A percentile compares a stretch with the other conserved stretches of the same genome.
Conservation (phyloP, 37 sponge, comb jelly and placozoan genomes). For the Axinella damicornis region DNA sequence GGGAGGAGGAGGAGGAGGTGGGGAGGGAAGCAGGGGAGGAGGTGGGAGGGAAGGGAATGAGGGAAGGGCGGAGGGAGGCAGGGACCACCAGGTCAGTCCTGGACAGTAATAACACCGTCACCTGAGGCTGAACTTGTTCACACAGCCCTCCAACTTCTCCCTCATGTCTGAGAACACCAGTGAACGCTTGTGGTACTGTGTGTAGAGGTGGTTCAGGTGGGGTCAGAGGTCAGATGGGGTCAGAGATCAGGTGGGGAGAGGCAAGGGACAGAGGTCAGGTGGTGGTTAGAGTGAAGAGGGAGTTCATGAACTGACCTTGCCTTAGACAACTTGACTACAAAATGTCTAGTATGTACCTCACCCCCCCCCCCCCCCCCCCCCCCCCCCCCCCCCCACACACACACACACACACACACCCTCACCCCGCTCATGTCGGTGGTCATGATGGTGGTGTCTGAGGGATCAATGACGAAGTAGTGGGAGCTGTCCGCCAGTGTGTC, state of each 20-base stretch:
- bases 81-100: no score
- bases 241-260: no score
- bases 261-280: no score
- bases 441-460: slow-evolving; percentile 45
- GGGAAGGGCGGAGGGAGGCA: neutral
- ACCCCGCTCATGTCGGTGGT: slow-evolving; percentile 29
- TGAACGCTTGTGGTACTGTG: slow-evolving; percentile 7
- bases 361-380: no score
- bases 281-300: no score
- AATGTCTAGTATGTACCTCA: no score
- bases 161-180: slow-evolving; percentile 57
- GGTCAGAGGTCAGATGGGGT: no score
- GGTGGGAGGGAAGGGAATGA: neutral
- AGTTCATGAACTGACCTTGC: no score
- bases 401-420: no score
- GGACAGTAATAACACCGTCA: neutral
- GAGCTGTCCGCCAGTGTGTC: slow-evolving; percentile 46
- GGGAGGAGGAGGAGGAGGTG: neutral
- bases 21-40: neutral
- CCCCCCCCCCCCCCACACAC: no score
- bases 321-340: no score
- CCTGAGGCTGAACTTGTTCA: slow-evolving; percentile 68
- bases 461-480: slow-evolving; percentile 80
- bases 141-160: slow-evolving; percentile 51
- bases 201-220: no score